Evolutionary conservation across 2,888 invertebrate genomes (phyloP), one percentile per base, ranked within the genome.

Genomic region (Tachystola acroxantha): DNA sequence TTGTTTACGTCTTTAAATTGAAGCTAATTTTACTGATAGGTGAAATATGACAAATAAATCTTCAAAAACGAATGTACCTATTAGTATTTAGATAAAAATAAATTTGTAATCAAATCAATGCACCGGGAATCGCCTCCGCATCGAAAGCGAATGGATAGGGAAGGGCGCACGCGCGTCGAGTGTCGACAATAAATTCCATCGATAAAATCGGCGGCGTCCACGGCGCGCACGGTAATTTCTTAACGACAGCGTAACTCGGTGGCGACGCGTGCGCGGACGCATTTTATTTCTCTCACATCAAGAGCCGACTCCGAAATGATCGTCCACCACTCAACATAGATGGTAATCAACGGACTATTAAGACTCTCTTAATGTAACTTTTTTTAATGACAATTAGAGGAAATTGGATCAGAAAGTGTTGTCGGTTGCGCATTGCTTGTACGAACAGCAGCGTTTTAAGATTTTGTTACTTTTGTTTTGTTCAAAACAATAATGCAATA

Each of bases 231-330:
- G 76, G 80, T 86, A 85, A 84, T 85, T 82, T 79, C 80, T 81
- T 84, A 84, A 82, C 81, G 81, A 81, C 81, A 76, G 85, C 85
- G 85, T 85, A 85, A 85, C 84, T 65, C 82, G 74, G 85, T 85
- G 81, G 85, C 85, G 76, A 78, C 79, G 78, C 79, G 84, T 82
- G 80, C 81, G 66, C 80, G 65, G 64, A 76, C 76, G 75, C 80
- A 79, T 82, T 81, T 81, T 80, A 79, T 81, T 78, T 75, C 77
- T 70, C 73, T 70, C 67, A 64, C 74, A 73, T 75, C 77, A 69
- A 75, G 67, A 71, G 66, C 75, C 78, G 79, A 72, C 80, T 74
- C 76, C 67, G 67, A 77, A 85, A 84, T 85, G 80, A 84, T 84
- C 85, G 78, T 76, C 77, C 75, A 69, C 75, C 82, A 84, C 85